Percentiles rank a stretch among this genome's conserved stretches.
These are phyloP conservation scores for Halichoerus grypus DNA, from an alignment of 2,113 vertebrate species.

Conservation along the genomic window DNA sequence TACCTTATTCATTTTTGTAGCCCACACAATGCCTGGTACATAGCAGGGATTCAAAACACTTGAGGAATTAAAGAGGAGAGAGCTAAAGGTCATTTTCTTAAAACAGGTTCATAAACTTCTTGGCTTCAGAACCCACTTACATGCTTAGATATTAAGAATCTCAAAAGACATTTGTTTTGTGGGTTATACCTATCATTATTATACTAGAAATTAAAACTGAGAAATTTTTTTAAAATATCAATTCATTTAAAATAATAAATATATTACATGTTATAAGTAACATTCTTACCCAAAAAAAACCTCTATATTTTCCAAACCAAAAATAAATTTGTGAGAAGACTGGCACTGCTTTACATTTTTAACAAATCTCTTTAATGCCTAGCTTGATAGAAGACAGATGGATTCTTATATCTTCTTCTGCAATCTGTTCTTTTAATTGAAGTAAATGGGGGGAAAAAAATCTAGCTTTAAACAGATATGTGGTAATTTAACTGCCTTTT, in stretches of 20 bases:
- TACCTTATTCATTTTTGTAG: background rate
- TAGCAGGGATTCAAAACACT: background rate
- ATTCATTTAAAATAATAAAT: constrained; percentile 17
- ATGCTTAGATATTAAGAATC: background rate
- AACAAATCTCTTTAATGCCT: background rate
- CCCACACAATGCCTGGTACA: background rate
- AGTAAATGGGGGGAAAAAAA: background rate
- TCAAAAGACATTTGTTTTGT: constrained; percentile 1
- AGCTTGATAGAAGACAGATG: background rate
- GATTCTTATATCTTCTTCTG: background rate
- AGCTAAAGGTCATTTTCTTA: background rate
- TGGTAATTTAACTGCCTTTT: background rate
- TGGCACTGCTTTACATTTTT: background rate
- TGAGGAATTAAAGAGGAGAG: background rate
- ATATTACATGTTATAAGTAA: background rate
- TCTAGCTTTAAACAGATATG: background rate
- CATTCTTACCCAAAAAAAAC: background rate
- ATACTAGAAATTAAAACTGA: constrained; percentile 15
- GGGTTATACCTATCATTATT: background rate
- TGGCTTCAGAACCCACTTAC: background rate
- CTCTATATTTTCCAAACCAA: background rate
- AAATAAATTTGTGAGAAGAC: background rate
- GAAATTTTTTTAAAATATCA: background rate
- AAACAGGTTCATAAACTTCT: background rate
- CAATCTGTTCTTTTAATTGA: background rate